Evolutionary conservation across 2,888 invertebrate genomes (phyloP), one percentile per base, ranked within the genome.

Genomic region (Apamea crenata): DNA sequence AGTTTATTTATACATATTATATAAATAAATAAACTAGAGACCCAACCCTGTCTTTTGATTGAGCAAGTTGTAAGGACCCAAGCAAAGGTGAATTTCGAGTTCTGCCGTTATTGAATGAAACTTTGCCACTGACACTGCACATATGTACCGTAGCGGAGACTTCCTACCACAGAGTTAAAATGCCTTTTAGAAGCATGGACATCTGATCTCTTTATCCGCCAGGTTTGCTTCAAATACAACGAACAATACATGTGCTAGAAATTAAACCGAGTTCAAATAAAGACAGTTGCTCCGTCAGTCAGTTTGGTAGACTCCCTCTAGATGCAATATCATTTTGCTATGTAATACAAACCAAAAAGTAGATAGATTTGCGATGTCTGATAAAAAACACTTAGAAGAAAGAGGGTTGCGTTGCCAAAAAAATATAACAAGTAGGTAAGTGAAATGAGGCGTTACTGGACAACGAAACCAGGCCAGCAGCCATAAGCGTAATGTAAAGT

Each of bases 391-490:
- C 21, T 50, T 65, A 1, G 1, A 66, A 47, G 1, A 72, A 72
- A 47, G 21, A 74, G 56, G 56, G 59, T 40, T 40, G 5, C 21
- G 3, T 40, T 80, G 81, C 74, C 80, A 81, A 80, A 59, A 80
- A 59, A 80, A 59, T 65, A 59, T 47, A 79, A 50, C 40, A 40
- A 80, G 40, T 70, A 53, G 10, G n/a, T 32, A 66, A 73, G 65
- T 56, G 65, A 65, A 80, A 81, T 81, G 81, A 81, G 36, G 44
- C 70, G 53, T 77, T 32, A 67, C 50, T 44, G 66, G 36, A 66
- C 25, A 70, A 77, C 44, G 40, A 77, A 80, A 69, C 68, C 25
- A 77, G 82, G 82, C 1, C 82, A 69, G n/a, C 18, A 1, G 32
- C 63, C 29, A 47, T 76, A 59, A 59, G 50, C n/a, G n/a, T 71